Conservation (phyloP, 2,888 invertebrate genomes). For the Meteorus cinctellus region DNA sequence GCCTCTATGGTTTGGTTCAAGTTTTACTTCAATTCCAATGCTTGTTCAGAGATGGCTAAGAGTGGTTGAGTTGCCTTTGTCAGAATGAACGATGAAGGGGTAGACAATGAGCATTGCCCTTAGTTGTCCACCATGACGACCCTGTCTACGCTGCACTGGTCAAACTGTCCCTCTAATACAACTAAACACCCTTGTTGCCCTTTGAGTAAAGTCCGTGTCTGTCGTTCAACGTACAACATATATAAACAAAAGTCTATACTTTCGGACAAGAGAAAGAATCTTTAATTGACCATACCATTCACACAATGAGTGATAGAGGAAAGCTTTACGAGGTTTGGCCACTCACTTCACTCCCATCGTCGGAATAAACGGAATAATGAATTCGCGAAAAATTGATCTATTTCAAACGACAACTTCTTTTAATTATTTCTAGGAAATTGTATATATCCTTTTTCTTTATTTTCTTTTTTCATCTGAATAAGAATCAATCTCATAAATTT, state of each 20-base stretch:
- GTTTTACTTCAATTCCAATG: constrained; percentile 15
- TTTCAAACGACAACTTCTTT: no score
- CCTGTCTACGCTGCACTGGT: constrained; percentile 55
- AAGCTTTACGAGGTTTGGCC: no score
- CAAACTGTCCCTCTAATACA: constrained; percentile 62
- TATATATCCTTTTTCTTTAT: no score
- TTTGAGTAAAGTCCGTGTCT: constrained; percentile 34
- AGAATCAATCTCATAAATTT: no score
- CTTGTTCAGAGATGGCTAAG: not conserved
- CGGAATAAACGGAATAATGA: no score
- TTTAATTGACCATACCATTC: constrained; percentile 20
- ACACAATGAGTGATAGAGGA: no score
- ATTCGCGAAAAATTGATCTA: no score
- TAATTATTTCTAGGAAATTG: no score
- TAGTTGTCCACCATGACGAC: constrained; percentile 40
- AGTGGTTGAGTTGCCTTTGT: not conserved
- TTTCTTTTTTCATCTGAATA: no score
- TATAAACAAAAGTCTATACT: not conserved
- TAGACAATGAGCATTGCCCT: constrained; percentile 55
- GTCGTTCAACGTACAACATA: not conserved
- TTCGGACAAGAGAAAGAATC: constrained; percentile 26
- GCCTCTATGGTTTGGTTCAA: not conserved
- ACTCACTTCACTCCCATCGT: no score
- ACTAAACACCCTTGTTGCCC: constrained; percentile 29
- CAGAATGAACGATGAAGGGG: constrained; percentile 16